Evolutionary conservation across 1,140 invertebrate genomes (phyloP).

Genomic region (Eurosta solidaginis): DNA sequence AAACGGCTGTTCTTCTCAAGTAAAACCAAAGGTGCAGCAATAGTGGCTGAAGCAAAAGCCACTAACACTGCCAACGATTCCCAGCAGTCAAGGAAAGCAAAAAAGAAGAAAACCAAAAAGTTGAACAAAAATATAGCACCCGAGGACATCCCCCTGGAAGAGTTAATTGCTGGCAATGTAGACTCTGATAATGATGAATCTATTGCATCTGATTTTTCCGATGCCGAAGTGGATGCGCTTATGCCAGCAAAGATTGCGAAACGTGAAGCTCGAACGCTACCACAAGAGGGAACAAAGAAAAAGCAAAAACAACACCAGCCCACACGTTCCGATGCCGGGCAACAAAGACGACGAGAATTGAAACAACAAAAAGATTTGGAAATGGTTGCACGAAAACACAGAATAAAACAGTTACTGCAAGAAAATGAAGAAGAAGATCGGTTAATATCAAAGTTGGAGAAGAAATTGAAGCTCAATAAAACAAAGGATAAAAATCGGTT

Average conservation of each 20-base stretch:
- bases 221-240: slow-evolving; percentile 48
- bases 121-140: slow-evolving; percentile 35
- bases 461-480: slow-evolving; percentile 81
- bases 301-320: slow-evolving; percentile 35
- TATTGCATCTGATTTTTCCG: slow-evolving; percentile 55
- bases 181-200: slow-evolving; percentile 51
- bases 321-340: slow-evolving; percentile 44
- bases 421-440: slow-evolving; percentile 81
- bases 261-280: slow-evolving; percentile 35
- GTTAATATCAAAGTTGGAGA: slow-evolving; percentile 79
- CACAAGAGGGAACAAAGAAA: slow-evolving; percentile 37
- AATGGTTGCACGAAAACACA: slow-evolving; percentile 64
- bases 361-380: slow-evolving; percentile 61
- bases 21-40: slow-evolving; percentile 47
- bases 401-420: slow-evolving; percentile 68
- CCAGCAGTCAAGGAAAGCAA: slow-evolving; percentile 35
- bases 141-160: slow-evolving; percentile 42
- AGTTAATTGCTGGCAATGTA: slow-evolving; percentile 44
- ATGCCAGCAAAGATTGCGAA: slow-evolving; percentile 34
- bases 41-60: slow-evolving; percentile 41
- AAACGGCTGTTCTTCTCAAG: slow-evolving; percentile 51
- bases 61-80: slow-evolving; percentile 36
- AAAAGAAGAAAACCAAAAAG: slow-evolving; percentile 35
- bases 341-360: slow-evolving; percentile 57
- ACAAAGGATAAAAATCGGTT: slow-evolving; percentile 69